Conservation (phyloP, 2,113 vertebrate species). For the Cololabis saira region DNA sequence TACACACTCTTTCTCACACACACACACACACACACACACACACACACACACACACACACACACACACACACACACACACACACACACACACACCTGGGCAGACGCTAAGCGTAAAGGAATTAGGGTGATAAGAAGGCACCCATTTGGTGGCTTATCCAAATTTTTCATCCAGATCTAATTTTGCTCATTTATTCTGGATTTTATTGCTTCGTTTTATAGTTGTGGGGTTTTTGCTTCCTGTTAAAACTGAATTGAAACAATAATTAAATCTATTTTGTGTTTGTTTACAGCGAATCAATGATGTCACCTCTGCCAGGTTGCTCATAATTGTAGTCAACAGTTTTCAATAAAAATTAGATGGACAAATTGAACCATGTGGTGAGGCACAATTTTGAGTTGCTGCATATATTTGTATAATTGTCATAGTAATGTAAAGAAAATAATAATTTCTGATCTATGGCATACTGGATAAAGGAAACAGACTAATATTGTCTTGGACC, state of each 20-base stretch:
- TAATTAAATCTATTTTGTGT: not conserved
- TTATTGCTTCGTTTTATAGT: not conserved
- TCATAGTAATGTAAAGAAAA: no score
- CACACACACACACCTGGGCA: not conserved
- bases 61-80: not conserved
- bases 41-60: not conserved
- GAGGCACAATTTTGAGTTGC: not conserved
- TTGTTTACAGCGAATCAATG: not conserved
- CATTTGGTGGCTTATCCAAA: conserved; percentile 6
- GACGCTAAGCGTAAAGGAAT: conserved; percentile 9
- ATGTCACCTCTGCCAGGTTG: not conserved
- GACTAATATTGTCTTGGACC: no score
- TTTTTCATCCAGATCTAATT: conserved; percentile 25
- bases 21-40: conserved; percentile 6
- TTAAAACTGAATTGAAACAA: conserved; percentile 12
- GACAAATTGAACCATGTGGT: not conserved
- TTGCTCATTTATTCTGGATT: conserved; percentile 17
- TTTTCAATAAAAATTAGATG: not conserved
- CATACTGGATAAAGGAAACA: no score
- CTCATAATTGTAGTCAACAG: not conserved
- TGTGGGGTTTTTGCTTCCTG: not conserved
- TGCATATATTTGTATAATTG: not conserved
- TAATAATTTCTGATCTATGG: no score
- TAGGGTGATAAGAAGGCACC: conserved; percentile 17
- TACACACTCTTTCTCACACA: not conserved